Percentiles rank a stretch among this genome's conserved stretches.
Evolutionary conservation across 1,140 invertebrate species (phyloP).

Genomic region (Oppia nitens): DNA sequence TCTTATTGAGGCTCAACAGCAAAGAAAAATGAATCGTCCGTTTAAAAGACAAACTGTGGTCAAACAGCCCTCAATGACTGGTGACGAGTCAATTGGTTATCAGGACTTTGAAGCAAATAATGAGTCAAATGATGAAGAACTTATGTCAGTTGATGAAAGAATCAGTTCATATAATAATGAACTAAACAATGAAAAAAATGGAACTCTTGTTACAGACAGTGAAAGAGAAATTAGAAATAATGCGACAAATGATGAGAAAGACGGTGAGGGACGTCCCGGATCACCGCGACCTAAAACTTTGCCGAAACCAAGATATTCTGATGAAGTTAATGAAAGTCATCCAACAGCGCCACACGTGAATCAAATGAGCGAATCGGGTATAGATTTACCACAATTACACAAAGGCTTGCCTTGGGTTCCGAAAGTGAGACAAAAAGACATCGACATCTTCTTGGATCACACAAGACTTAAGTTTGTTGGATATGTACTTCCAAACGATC

Average conservation of each 20-base stretch:
- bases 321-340: slow-evolving; percentile 29
- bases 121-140: slow-evolving; percentile 4
- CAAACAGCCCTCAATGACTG: slow-evolving; percentile 10
- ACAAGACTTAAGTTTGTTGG: slow-evolving; percentile 89
- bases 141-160: neutral
- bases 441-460: slow-evolving; percentile 75
- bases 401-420: slow-evolving; percentile 72
- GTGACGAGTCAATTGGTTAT: neutral
- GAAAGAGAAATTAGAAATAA: slow-evolving; percentile 19
- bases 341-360: slow-evolving; percentile 23
- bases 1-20: slow-evolving; percentile 71
- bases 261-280: slow-evolving; percentile 16
- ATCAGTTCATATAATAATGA: neutral
- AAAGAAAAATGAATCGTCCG: slow-evolving; percentile 41
- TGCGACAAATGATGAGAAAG: slow-evolving; percentile 21
- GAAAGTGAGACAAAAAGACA: slow-evolving; percentile 84
- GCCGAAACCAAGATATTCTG: slow-evolving; percentile 25
- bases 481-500: slow-evolving; percentile 53
- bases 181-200: neutral
- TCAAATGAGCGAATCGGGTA: no score
- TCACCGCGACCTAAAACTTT: slow-evolving; percentile 21
- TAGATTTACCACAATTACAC: slow-evolving; percentile 14
- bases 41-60: slow-evolving; percentile 38
- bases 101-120: neutral
- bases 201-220: neutral